A percentile compares a stretch with the other conserved stretches of the same genome.
These are phyloP conservation scores for Limnephilus rhombicus DNA, from an alignment of 2,888 invertebrate genomes.

Conservation along the genomic window DNA sequence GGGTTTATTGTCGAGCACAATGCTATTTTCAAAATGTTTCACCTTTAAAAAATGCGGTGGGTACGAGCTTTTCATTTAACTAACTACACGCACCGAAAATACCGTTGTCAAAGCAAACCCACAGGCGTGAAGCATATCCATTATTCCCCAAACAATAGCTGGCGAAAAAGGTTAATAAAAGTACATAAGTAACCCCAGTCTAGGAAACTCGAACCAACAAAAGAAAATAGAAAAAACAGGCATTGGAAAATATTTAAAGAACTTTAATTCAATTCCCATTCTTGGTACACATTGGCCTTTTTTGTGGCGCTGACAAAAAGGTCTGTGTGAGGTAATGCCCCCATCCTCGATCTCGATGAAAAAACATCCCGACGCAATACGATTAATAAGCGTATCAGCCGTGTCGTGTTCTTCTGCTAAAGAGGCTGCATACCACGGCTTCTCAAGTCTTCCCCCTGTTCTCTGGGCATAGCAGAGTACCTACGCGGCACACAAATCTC, in stretches of 20 bases:
- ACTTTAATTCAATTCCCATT: constrained; percentile 63
- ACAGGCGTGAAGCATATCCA: constrained; percentile 47
- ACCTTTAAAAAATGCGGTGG: background rate
- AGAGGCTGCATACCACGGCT: constrained; percentile 32
- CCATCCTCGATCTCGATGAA: constrained; percentile 37
- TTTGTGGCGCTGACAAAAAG: constrained; percentile 48
- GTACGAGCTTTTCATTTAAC: constrained; percentile 33
- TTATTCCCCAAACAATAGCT: constrained; percentile 46
- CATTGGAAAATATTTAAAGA: constrained; percentile 63
- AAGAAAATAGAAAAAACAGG: constrained; percentile 50
- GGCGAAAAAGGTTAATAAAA: constrained; percentile 50
- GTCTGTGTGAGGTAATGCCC: constrained; percentile 54
- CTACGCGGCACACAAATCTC: background rate
- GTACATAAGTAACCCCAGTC: constrained; percentile 7
- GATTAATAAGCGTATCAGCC: constrained; percentile 57
- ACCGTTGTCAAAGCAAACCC: constrained; percentile 44
- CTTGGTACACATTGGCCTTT: constrained; percentile 55
- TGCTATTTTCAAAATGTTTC: background rate
- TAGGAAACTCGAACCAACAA: constrained; percentile 56
- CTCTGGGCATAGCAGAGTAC: background rate
- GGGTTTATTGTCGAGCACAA: background rate
- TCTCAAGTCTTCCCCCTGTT: background rate
- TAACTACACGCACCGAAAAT: constrained; percentile 43
- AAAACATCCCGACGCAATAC: constrained; percentile 55
- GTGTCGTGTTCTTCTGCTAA: constrained; percentile 44